phyloP scores from a whole-genome alignment of 2,113 vertebrate species.

The Tupaia chinensis region DNA sequence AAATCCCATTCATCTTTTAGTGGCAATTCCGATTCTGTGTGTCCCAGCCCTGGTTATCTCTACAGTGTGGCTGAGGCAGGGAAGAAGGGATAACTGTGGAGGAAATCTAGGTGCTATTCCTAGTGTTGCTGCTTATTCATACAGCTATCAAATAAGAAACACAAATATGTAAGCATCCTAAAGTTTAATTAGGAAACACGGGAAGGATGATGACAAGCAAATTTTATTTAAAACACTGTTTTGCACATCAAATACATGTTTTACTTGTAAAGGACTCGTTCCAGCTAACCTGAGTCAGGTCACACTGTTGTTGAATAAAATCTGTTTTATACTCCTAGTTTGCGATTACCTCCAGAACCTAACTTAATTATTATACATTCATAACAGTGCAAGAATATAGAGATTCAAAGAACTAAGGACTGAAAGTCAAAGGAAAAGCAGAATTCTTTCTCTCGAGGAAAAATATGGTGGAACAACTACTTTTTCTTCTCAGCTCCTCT shows the following conservation, averaged over 20 bases:
- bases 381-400: background rate
- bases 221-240: background rate
- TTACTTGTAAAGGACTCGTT: background rate
- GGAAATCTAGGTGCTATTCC: constrained; percentile 12
- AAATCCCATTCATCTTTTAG: background rate
- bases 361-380: background rate
- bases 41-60: background rate
- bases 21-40: background rate
- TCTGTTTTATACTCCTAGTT: background rate
- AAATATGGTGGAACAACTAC: background rate
- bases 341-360: background rate
- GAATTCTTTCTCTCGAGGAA: background rate
- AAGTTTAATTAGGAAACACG: constrained; percentile 45
- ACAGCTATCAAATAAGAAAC: background rate
- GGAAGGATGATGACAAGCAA: background rate
- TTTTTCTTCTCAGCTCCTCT: background rate
- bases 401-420: constrained; percentile 31
- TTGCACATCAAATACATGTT: background rate
- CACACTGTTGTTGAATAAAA: background rate
- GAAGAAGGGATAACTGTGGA: background rate
- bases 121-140: background rate
- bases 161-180: background rate
- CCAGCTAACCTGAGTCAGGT: background rate
- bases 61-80: background rate
- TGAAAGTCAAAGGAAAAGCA: constrained; percentile 34